Evolutionary conservation across 2,113 vertebrate genomes (phyloP).

Genomic region (Microtus richardsoni): DNA sequence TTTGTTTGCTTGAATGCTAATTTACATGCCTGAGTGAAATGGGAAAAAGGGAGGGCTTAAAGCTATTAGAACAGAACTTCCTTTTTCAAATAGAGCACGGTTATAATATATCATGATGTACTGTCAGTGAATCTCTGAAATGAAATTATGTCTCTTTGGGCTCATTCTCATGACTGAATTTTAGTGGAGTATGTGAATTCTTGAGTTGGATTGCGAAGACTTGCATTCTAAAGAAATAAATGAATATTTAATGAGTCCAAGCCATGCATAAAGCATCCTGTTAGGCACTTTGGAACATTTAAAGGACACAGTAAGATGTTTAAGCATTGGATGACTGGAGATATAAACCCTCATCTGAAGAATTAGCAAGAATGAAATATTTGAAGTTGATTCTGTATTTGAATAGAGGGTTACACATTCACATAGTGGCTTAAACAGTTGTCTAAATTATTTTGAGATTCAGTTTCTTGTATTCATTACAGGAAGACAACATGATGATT

Average conservation of each 20-base stretch:
- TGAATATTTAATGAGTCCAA: constrained; percentile 57
- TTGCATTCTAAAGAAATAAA: constrained; percentile 45
- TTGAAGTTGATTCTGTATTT: neutral
- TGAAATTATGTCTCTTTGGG: constrained; percentile 62
- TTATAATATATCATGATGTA: constrained; percentile 10
- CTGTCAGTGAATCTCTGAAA: constrained; percentile 30
- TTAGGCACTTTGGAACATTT: neutral
- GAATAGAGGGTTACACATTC: neutral
- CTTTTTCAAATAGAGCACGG: constrained; percentile 25
- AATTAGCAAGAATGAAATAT: neutral
- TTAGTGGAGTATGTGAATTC: constrained; percentile 49
- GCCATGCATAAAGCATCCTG: neutral
- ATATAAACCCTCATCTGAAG: fast-evolving
- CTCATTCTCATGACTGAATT: constrained; percentile 50
- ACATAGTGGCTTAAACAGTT: neutral
- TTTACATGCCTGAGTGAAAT: constrained; percentile 39
- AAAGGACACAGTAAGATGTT: neutral
- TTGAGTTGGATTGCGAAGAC: neutral
- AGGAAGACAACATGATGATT: neutral
- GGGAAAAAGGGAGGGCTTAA: neutral
- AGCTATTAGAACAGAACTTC: neutral
- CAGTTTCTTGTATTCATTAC: neutral
- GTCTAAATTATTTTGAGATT: neutral
- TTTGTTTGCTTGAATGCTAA: constrained; percentile 34
- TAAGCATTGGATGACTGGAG: neutral